Percentiles rank a stretch among this genome's conserved stretches.
Conservation (phyloP, 2,888 invertebrate genomes). For the Tipula lateralis region DNA sequence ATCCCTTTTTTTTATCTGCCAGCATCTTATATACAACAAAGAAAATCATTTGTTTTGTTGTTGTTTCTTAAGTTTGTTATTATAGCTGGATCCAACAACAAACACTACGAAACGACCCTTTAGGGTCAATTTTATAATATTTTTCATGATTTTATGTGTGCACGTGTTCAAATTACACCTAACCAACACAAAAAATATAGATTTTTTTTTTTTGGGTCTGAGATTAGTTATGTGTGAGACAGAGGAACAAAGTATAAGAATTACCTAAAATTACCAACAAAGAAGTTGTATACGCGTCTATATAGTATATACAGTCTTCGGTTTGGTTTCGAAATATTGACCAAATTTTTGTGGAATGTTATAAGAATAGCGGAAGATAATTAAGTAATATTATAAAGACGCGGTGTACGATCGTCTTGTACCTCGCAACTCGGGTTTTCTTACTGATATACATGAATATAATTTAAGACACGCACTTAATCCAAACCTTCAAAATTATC, state of each 20-base stretch:
- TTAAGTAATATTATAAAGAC: neutral
- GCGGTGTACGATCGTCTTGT: neutral
- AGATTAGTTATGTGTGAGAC: neutral
- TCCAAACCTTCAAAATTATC: neutral
- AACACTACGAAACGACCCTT: neutral
- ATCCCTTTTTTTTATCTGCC: neutral
- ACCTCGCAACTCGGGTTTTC: neutral
- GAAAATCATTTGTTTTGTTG: neutral
- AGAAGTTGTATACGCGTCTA: neutral
- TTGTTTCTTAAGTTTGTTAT: neutral
- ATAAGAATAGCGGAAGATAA: neutral
- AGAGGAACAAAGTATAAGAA: neutral
- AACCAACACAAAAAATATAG: neutral
- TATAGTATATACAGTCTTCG: neutral
- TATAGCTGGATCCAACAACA: constrained; percentile 4
- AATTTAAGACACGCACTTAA: neutral
- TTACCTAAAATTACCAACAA: neutral
- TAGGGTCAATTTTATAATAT: neutral
- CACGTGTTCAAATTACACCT: constrained; percentile 29
- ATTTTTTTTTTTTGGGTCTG: neutral
- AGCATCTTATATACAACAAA: constrained; percentile 14
- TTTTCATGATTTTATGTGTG: constrained; percentile 4
- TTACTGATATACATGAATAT: too few relatives aligned
- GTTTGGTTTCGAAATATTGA: neutral
- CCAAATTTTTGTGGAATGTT: neutral